Base-by-base conservation (phyloP, 2,888 invertebrate genomes). In the Amiota minor region DNA sequence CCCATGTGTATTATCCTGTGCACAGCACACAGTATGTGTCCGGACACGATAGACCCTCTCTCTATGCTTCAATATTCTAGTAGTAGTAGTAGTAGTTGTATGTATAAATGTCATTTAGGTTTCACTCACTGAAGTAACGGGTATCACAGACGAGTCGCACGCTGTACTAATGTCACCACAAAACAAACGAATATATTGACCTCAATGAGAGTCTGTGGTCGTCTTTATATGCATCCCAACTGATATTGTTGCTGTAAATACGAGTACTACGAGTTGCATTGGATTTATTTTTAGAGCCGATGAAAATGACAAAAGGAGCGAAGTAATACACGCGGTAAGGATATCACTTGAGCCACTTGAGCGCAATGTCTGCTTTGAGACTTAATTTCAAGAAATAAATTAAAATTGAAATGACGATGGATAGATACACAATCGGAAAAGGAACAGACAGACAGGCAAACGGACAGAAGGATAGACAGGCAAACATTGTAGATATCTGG, bases 81-180 rank as follows among this genome's bases (percentile, higher is more conserved):
- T 11, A 11, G 20, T 64, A 23, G 9, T 9, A 8, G 35, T 23
- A 65, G 47, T 65, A 12, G 10, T n/a, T 6, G 49, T 18, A 9
- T 49, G 18, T 53, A n/a, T 49, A 47, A 50, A 68, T 49, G 68
- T 50, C 20, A 20, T 18, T 16, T 49, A 50, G 8, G 68, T 49
- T 50, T 35, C 18, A 35, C 35, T 35, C 35, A 35, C 6, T 35
- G 4, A 35, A 35, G 35, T 35, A 3, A 18, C 18, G 47, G 23
- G 20, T 16, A 64, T 20, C 70, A 68, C 9, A 18, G 65, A n/a
- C 12, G 70, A 65, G 69, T 73, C 47, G 8, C 65, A 65, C 65
- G 65, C 49, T 65, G 49, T 47, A 65, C 75, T 76, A 81, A 81
- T 79, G 80, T 76, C 62, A 72, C 77, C 84, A 72, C 76, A 83